Evolutionary conservation across 2,888 invertebrate species (phyloP).

Genomic region (Itoplectis maculator): DNA sequence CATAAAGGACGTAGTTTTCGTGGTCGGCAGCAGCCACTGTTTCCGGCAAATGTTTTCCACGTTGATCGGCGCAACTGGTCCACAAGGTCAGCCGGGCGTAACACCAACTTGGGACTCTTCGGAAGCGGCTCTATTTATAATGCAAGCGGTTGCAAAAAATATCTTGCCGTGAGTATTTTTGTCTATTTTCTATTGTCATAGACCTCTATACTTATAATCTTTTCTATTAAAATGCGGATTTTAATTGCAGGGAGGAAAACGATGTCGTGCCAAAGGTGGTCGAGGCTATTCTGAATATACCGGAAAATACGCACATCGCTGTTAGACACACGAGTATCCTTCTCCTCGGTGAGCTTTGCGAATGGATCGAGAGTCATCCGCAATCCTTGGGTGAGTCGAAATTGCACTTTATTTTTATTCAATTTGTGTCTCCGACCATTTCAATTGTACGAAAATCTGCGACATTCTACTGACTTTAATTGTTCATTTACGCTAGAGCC

Average conservation of each 20-base stretch:
- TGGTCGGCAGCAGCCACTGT: constrained; percentile 96
- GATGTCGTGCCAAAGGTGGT: constrained; percentile 97
- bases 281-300: constrained; percentile 94
- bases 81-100: constrained; percentile 84
- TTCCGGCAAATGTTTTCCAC: constrained; percentile 95
- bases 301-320: constrained; percentile 92
- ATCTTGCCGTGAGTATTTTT: constrained; percentile 92
- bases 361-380: constrained; percentile 97
- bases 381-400: constrained; percentile 87
- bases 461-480: constrained; percentile 30
- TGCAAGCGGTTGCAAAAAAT: constrained; percentile 98
- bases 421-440: too few species aligned
- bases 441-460: neutral
- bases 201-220: too few species aligned
- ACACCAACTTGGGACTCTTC: constrained; percentile 95
- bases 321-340: constrained; percentile 95
- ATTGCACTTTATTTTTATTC: neutral
- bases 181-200: constrained; percentile 14
- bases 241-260: constrained; percentile 91
- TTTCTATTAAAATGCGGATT: constrained; percentile 60
- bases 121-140: constrained; percentile 97
- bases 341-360: constrained; percentile 95
- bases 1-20: constrained; percentile 98
- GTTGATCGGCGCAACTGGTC: constrained; percentile 84
- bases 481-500: constrained; percentile 87